These are phyloP conservation scores for Halisarca cf. caerulea DNA, from an alignment of 37 sponge, comb jelly and placozoan species.

Conservation along the genomic window DNA sequence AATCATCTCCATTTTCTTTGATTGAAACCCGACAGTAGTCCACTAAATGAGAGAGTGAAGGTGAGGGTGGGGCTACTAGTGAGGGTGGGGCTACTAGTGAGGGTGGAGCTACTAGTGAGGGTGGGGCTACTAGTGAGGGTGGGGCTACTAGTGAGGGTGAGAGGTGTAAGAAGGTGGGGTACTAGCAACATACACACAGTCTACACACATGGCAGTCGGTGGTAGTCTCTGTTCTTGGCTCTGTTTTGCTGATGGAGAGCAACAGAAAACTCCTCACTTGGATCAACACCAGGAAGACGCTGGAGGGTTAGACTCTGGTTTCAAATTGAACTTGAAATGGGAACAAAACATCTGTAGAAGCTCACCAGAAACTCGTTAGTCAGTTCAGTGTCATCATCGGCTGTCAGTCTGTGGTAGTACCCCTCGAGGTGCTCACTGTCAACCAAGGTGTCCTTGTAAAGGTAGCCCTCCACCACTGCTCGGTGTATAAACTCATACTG, in stretches of 20 bases:
- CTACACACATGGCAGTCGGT: constrained; percentile 10
- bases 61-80: too few relatives aligned
- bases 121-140: too few relatives aligned
- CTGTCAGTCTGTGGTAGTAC: not conserved
- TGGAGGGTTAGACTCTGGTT: too few relatives aligned
- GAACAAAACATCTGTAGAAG: not conserved
- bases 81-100: too few relatives aligned
- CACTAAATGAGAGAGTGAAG: not conserved
- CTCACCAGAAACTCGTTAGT: constrained; percentile 1
- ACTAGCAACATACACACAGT: too few relatives aligned
- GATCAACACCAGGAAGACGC: too few relatives aligned
- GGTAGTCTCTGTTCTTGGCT: constrained; percentile 5
- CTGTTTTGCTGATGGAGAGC: not conserved
- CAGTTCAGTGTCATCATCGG: not conserved
- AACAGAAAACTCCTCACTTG: not conserved
- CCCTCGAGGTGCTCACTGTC: not conserved
- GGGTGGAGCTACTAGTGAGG: too few relatives aligned
- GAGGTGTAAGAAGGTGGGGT: too few relatives aligned
- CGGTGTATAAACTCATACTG: constrained; percentile 29
- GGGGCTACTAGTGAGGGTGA: too few relatives aligned
- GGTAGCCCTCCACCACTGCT: constrained; percentile 1
- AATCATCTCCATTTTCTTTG: not conserved
- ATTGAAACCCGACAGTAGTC: not conserved
- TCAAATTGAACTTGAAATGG: not conserved
- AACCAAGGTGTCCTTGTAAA: constrained; percentile 8